phyloP scores from a whole-genome alignment of 2,113 vertebrate species.

The Pedetes capensis region DNA sequence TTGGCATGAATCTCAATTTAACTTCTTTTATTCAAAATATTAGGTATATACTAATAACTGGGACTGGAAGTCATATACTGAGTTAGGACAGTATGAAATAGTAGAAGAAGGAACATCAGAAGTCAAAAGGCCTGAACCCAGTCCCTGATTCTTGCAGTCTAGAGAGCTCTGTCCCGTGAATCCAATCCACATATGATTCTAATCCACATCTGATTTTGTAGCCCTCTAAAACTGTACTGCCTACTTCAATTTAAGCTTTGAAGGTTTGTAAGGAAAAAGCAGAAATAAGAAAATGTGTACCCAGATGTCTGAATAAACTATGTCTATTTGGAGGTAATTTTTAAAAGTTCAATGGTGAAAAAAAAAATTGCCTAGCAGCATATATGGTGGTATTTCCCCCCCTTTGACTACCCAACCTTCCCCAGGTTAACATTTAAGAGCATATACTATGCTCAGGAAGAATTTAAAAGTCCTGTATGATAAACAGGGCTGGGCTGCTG shows the following conservation, averaged over 20 bases:
- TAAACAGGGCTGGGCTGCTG: too few relatives aligned
- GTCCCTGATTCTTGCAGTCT: background rate
- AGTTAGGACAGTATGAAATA: background rate
- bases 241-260: background rate
- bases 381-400: background rate
- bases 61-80: background rate
- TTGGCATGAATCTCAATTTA: background rate
- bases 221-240: too few relatives aligned
- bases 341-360: background rate
- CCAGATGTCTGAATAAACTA: background rate
- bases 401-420: background rate
- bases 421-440: background rate
- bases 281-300: conserved; percentile 33
- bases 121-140: background rate
- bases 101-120: background rate
- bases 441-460: background rate
- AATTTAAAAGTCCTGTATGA: conserved; percentile 3
- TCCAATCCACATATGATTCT: too few relatives aligned
- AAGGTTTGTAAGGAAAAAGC: background rate
- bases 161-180: too few relatives aligned
- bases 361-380: background rate
- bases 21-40: background rate
- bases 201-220: too few relatives aligned
- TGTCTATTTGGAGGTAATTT: background rate
- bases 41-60: background rate